These are phyloP conservation scores for Peromyscus californicus DNA, from an alignment of 2,113 vertebrate species.

Conservation along the genomic window DNA sequence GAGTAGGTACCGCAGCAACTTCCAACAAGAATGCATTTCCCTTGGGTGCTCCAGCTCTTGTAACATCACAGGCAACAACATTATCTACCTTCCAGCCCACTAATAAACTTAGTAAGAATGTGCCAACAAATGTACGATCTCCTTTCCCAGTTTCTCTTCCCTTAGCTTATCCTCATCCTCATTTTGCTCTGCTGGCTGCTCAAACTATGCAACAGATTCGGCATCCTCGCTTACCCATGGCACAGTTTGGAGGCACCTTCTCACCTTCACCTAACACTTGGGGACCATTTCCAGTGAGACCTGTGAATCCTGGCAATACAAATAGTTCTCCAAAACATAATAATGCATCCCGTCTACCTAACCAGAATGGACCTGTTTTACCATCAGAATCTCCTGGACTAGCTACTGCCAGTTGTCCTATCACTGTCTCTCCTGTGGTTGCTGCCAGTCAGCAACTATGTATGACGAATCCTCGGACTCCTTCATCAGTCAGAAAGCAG, in stretches of 20 bases:
- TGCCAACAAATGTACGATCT: slow-evolving; percentile 94
- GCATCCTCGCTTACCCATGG: slow-evolving; percentile 98
- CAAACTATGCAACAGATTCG: slow-evolving; percentile 99
- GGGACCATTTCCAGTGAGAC: slow-evolving; percentile 99
- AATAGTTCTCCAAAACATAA: slow-evolving; percentile 98
- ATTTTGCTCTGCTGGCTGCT: slow-evolving; percentile 97
- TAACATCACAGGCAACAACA: slow-evolving; percentile 94
- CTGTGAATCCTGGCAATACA: slow-evolving; percentile 96
- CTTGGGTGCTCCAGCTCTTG: slow-evolving; percentile 91
- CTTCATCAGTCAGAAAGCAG: slow-evolving; percentile 96
- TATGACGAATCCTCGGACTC: slow-evolving; percentile 90
- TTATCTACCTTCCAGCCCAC: slow-evolving; percentile 93
- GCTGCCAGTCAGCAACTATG: slow-evolving; percentile 87
- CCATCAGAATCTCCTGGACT: slow-evolving; percentile 87
- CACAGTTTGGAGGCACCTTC: slow-evolving; percentile 98
- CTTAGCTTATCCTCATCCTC: slow-evolving; percentile 97
- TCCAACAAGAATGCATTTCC: slow-evolving; percentile 94
- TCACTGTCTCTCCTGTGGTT: slow-evolving; percentile 88
- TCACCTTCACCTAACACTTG: slow-evolving; percentile 96
- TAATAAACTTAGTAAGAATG: slow-evolving; percentile 95
- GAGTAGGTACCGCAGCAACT: slow-evolving; percentile 90
- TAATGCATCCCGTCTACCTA: slow-evolving; percentile 86
- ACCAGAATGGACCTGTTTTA: slow-evolving; percentile 87
- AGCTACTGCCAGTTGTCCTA: slow-evolving; percentile 86
- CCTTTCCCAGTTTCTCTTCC: slow-evolving; percentile 97